Base-by-base conservation (phyloP, 2,797 vertebrate species). In the Otolemur crassicaudatus region DNA sequence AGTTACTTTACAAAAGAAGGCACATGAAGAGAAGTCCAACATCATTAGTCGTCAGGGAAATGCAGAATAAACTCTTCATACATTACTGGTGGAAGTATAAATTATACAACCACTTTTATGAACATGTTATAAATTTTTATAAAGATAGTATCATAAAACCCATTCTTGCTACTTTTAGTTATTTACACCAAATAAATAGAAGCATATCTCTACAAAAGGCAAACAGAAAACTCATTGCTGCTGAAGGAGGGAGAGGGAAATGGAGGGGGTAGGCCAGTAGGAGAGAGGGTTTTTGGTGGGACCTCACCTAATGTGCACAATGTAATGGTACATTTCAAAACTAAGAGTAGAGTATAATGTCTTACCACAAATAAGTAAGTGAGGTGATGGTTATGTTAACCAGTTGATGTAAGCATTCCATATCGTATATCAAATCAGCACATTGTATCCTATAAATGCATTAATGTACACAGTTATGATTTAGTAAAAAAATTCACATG, bases 41-140 rank as follows among this genome's bases (percentile, higher is more conserved):
- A 40, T 77, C 37, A 65, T 37, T 82, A 80, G 72, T 94, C 75
- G 92, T 58, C 19, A 81, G 40, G 17, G 23, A 76, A 89, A 94
- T 73, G 46, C 40, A 91, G 79, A 85, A 73, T 94, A 85, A 94
- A 76, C 13, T 29, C 25, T 94, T 94, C 67, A 49, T 25, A 86
- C 6, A 37, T 58, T 89, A n/a, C 61, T 91, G n/a, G 25, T 56
- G 23, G 49, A 8, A 37, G 19, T 72, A 23, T 49, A 96, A 89
- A 72, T 89, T 85, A 86, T 4, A 92, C 6, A 89, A 46, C 43
- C 7, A 89, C 37, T 82, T 86, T 92, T 37, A 73, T 70, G 94
- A 82, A 58, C 31, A 76, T 34, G 13, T 29, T 58, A 75, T 63
- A 43, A 63, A 23, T 46, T 75, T 96, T 85, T 80, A 73, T 80